Evolutionary conservation across 1,140 invertebrate species (phyloP).

Genomic region (Saccostrea echinata): DNA sequence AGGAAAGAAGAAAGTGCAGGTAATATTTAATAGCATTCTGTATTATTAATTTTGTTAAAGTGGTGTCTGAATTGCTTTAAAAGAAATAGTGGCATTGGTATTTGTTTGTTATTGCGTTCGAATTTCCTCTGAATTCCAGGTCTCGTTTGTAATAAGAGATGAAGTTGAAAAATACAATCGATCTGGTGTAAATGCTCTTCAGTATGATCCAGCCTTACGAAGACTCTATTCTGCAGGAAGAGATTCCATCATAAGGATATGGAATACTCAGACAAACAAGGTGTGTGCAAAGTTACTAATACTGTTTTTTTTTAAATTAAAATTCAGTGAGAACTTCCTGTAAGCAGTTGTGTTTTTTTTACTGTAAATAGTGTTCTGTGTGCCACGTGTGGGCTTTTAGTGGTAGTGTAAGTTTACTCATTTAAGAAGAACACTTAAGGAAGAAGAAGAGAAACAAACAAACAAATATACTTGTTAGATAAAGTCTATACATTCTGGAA

Average conservation of each 20-base stretch:
- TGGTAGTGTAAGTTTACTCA: too few species aligned
- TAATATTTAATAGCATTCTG: constrained; percentile 19
- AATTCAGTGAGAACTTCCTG: too few species aligned
- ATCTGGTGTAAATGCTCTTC: constrained; percentile 97
- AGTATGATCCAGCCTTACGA: constrained; percentile 92
- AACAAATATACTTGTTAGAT: too few species aligned
- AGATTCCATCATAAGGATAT: constrained; percentile 98
- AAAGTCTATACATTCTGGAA: too few species aligned
- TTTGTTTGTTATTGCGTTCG: not conserved
- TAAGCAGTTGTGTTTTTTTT: too few species aligned
- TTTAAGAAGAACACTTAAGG: too few species aligned
- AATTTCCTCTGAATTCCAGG: constrained; percentile 82
- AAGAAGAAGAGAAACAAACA: too few species aligned
- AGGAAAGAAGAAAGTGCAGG: constrained; percentile 67
- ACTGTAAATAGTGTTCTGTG: too few species aligned
- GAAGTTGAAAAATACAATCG: constrained; percentile 95
- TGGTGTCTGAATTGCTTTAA: not conserved
- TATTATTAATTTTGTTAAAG: not conserved
- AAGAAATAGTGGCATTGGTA: not conserved
- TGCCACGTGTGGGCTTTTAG: too few species aligned
- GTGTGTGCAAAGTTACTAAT: constrained; percentile 50
- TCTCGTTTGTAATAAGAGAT: constrained; percentile 98
- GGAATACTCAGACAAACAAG: constrained; percentile 85
- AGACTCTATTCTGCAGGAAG: constrained; percentile 98
- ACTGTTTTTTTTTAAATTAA: too few species aligned